Evolutionary conservation across 2,888 invertebrate genomes (phyloP).

Genomic region (Hydroisotoma schaefferi): DNA sequence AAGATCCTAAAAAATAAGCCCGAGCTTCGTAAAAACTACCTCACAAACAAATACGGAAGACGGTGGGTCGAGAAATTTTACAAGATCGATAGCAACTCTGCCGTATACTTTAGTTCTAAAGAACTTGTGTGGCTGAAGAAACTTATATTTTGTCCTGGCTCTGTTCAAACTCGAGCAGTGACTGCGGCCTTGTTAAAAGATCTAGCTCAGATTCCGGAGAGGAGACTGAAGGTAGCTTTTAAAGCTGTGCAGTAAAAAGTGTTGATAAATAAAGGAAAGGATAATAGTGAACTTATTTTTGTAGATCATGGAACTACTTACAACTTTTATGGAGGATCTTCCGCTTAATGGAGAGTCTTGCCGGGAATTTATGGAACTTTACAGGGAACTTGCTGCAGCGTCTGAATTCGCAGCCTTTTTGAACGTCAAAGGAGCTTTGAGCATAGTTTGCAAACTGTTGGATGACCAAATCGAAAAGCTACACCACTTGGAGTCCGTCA

Average conservation of each 20-base stretch:
- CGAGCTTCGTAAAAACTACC: constrained; percentile 57
- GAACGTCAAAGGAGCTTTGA: constrained; percentile 78
- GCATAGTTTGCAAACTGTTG: constrained; percentile 77
- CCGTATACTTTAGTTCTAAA: constrained; percentile 27
- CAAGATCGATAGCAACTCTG: constrained; percentile 32
- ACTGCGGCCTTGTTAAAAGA: constrained; percentile 46
- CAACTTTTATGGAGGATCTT: constrained; percentile 81
- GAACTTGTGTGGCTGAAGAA: constrained; percentile 46
- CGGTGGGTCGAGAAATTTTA: constrained; percentile 60
- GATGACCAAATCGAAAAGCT: constrained; percentile 84
- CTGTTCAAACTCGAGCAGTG: constrained; percentile 46
- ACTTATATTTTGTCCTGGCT: constrained; percentile 47
- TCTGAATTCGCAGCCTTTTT: constrained; percentile 92
- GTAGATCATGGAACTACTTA: constrained; percentile 76
- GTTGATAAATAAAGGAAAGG: neutral
- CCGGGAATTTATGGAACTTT: constrained; percentile 82
- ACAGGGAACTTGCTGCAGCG: constrained; percentile 77
- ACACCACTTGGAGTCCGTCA: constrained; percentile 84
- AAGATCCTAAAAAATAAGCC: constrained; percentile 33
- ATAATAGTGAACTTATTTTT: neutral
- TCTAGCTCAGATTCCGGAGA: constrained; percentile 42
- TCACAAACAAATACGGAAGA: constrained; percentile 70
- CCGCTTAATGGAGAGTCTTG: constrained; percentile 86
- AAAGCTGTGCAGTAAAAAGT: neutral
- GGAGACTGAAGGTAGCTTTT: constrained; percentile 39